Base-by-base conservation (phyloP, 2,888 invertebrate species). In the Andrena marginata region DNA sequence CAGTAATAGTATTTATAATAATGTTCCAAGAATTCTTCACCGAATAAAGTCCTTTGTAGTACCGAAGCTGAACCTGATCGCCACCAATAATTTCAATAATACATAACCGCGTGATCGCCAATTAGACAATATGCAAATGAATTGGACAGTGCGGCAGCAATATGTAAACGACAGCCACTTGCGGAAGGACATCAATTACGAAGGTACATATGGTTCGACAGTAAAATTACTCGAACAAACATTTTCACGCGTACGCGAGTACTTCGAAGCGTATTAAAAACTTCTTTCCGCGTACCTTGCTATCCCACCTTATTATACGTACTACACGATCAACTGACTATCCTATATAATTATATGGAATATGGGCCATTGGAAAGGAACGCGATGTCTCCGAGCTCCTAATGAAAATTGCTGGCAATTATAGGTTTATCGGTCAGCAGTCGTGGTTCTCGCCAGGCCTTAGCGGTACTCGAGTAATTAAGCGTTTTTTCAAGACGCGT, bases 391-490 rank as follows among this genome's bases (percentile, higher is more conserved):
- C 51, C 48, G 20, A 23, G 5, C 4, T 26, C 1, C 48, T 16
- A 65, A 74, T 81, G 68, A 64, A 59, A 74, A 64, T 31, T n/a
- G 29, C 23, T 7, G 7, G 60, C 54, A 67, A 81, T 75, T 70
- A 64, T 29, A 62, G 31, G 62, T 69, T 82, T 54, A 83, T 70
- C 78, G 70, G 67, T 42, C 69, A 64, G 51, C 42, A 16, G 59
- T 20, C 7, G 29, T 23, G 59, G 54, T 54, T 49, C 64, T 16
- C 60, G 62, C 26, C 71, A 26, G 72, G 59, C 68, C 29, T 33
- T 0, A 73, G 71, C 72, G 56, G 71, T 64, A 83, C 68, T 74
- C 85, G 88, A 85, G 88, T 84, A 88, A 88, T 88, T 87, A 82
- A 85, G 67, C 56, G n/a, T n/a, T 71, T 83, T 85, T 89, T 80